Conservation (phyloP, 2,113 vertebrate species). For the Amblyopsis rosae region DNA sequence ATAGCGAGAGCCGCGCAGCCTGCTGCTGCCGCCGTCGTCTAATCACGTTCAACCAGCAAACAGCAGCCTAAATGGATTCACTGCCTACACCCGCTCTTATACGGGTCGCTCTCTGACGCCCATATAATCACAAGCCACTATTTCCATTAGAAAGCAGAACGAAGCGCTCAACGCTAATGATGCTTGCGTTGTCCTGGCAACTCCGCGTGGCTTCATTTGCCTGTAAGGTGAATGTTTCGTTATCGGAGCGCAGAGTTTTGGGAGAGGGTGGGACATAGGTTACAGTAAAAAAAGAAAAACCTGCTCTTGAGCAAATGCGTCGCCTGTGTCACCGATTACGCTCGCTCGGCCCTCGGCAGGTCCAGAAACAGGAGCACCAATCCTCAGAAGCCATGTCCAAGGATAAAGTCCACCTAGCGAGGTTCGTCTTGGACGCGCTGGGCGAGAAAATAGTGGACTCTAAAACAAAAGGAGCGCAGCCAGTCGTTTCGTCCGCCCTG, state of each 20-base stretch:
- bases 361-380: constrained; percentile 50
- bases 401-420: constrained; percentile 73
- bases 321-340: not conserved
- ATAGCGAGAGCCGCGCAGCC: constrained; percentile 1
- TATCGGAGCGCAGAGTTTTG: constrained; percentile 14
- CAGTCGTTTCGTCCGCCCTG: constrained; percentile 69
- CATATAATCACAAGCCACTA: constrained; percentile 53
- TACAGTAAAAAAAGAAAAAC: not conserved
- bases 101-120: constrained; percentile 30
- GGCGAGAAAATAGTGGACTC: constrained; percentile 74
- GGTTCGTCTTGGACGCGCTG: constrained; percentile 74
- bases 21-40: constrained; percentile 15
- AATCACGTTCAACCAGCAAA: constrained; percentile 52
- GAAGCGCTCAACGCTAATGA: constrained; percentile 44
- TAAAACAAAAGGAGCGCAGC: constrained; percentile 59
- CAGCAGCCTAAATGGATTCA: constrained; percentile 40
- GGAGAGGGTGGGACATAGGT: constrained; percentile 7
- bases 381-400: constrained; percentile 75
- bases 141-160: constrained; percentile 66
- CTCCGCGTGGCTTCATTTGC: constrained; percentile 23
- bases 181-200: constrained; percentile 67
- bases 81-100: constrained; percentile 27
- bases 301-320: constrained; percentile 22
- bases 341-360: constrained; percentile 25
- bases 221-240: constrained; percentile 50